These are phyloP conservation scores for Zophobas morio DNA, from an alignment of 1,140 invertebrate genomes.

Conservation along the genomic window DNA sequence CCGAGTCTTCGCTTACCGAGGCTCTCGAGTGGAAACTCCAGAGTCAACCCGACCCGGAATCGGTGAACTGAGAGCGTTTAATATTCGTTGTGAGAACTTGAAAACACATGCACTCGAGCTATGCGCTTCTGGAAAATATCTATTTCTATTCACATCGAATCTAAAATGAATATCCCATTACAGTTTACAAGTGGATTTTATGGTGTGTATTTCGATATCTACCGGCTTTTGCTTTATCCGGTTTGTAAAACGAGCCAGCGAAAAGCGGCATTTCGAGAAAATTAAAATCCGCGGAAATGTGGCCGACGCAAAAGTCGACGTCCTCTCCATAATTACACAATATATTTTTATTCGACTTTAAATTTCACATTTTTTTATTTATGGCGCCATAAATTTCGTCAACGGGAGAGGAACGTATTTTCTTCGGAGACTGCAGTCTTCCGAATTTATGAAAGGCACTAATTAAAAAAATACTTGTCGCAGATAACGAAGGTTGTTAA, in stretches of 20 bases:
- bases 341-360: no score
- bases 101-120: conserved; percentile 29
- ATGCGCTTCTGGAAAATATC: conserved; percentile 27
- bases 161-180: conserved; percentile 38
- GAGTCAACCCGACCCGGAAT: conserved; percentile 30
- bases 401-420: no score
- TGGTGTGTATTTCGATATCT: conserved; percentile 40
- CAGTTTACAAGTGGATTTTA: conserved; percentile 31
- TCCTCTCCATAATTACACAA: no score
- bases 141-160: conserved; percentile 27
- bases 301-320: no score
- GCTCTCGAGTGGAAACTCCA: conserved; percentile 32
- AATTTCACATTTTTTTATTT: no score
- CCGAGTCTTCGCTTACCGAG: neutral
- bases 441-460: no score
- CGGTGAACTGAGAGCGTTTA: conserved; percentile 27
- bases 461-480: no score
- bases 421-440: no score
- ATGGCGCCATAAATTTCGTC: no score
- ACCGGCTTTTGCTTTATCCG: conserved; percentile 20
- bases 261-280: neutral
- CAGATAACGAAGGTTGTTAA: no score
- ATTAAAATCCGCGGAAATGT: no score
- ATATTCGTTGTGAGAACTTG: conserved; percentile 39
- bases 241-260: neutral